Base-by-base conservation (phyloP, 2,888 invertebrate genomes). In the Ferrisia virgata region DNA sequence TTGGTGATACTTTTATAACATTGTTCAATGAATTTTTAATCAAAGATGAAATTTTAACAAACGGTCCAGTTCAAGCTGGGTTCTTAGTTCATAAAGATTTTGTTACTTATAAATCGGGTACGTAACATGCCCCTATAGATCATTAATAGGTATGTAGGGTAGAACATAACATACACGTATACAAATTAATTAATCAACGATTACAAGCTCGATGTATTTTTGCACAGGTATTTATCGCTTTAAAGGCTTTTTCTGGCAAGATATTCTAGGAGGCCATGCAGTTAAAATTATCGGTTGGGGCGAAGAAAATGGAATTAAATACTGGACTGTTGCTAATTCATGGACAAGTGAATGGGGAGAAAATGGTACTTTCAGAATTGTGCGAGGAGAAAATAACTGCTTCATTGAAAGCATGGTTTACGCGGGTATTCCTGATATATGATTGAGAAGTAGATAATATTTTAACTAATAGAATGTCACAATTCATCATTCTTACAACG, bases 221-320 rank as follows among this genome's bases (percentile, higher is more conserved):
- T 79, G 22, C 15, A n/a, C n/a, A 79, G 79, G 79, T 25, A 28
- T 79, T n/a, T 79, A 79, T 47, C 2, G 6, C 11, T 53, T 47
- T 31, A 25, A 79, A 4, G 31, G 25, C 15, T 8, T 11, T 22
- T 22, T 36, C 4, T 43, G 47, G 53, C 1, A 72, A 15, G 72
- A n/a, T 0, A n/a, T 33, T 18, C 18, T 85, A 69, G 86, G 86
- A 22, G 85, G 83, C 11, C 86, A 86, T 6, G 86, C 86, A n/a
- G 39, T 86, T 1, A 83, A 85, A 72, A 33, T 86, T 15, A 28
- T 86, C n/a, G 86, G 86, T 22, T 86, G 86, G 86, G 86, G 86
- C n/a, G 39, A 80, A 81, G 86, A 86, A n/a, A 82, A 85, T 18
- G 85, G 83, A 39, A 76, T 85, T 8, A 40, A 84, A 8, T 86